Percentiles rank a stretch among this genome's conserved stretches.
Evolutionary conservation across 1,140 invertebrate genomes (phyloP).

Genomic region (Drosophila yakuba): DNA sequence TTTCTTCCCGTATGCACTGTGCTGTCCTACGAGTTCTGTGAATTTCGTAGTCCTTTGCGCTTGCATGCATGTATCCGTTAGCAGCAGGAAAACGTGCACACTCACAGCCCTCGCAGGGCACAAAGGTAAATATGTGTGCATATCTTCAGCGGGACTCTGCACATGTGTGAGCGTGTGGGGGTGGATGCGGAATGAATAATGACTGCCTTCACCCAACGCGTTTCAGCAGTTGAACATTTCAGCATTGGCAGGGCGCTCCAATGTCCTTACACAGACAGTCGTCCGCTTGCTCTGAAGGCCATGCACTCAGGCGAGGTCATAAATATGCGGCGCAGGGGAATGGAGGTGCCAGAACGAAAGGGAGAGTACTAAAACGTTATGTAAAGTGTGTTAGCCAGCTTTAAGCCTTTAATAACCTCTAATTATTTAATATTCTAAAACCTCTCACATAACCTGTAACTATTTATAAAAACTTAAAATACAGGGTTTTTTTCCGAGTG

Average conservation of each 20-base stretch:
- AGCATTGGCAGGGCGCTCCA: constrained; percentile 69
- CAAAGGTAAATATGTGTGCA: constrained; percentile 34
- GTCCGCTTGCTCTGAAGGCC: constrained; percentile 66
- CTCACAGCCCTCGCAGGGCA: constrained; percentile 8
- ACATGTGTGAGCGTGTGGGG: constrained; percentile 17
- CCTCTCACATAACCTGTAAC: too few species aligned
- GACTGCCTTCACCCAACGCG: constrained; percentile 53
- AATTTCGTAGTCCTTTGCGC: constrained; percentile 14
- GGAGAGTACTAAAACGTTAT: constrained; percentile 29
- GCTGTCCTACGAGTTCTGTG: constrained; percentile 1
- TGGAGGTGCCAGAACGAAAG: constrained; percentile 16
- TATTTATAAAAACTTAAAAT: not conserved
- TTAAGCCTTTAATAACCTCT: constrained; percentile 1
- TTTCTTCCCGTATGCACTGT: not conserved
- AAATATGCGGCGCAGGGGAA: constrained; percentile 40
- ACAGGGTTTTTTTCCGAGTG: not conserved
- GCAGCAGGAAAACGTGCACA: not conserved
- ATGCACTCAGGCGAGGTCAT: constrained; percentile 77
- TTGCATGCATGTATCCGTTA: not conserved
- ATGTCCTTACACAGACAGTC: constrained; percentile 62
- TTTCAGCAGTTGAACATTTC: constrained; percentile 52
- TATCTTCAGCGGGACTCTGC: not conserved
- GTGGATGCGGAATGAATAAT: constrained; percentile 68
- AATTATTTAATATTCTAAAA: too few species aligned
- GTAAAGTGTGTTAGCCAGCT: constrained; percentile 47